Conservation (phyloP, 2,113 vertebrate genomes). For the Aramus guarauna region DNA sequence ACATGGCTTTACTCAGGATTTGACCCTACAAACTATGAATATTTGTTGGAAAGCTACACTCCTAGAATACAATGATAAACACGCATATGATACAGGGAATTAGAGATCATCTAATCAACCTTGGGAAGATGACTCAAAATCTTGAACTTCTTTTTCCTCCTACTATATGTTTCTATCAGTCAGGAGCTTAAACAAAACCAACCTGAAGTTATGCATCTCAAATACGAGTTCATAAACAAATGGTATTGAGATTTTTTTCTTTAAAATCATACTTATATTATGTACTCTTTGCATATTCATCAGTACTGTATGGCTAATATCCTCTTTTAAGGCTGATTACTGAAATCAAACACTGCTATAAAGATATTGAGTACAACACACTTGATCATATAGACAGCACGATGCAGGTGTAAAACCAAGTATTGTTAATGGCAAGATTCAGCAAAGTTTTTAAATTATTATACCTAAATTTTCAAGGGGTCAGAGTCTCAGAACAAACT, state of each 20-base stretch:
- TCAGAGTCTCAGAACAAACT: neutral
- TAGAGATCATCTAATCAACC: neutral
- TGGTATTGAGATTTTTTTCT: neutral
- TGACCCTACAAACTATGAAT: neutral
- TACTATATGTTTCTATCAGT: neutral
- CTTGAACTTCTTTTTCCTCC: neutral
- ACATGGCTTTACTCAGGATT: neutral
- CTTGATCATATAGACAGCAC: neutral
- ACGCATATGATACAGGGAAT: neutral
- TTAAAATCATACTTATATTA: neutral
- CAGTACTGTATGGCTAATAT: neutral
- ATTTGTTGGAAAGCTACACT: neutral
- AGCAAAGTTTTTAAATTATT: neutral
- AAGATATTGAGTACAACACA: neutral
- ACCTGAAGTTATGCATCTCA: neutral
- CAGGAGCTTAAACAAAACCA: neutral
- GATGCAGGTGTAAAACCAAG: neutral
- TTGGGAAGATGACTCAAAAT: neutral
- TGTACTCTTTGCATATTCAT: neutral
- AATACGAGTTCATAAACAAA: neutral
- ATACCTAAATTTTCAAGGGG: neutral
- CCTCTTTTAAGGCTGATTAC: neutral
- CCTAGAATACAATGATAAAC: neutral
- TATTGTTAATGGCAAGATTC: neutral
- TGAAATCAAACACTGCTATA: neutral